Evolutionary conservation across 2,888 invertebrate species (phyloP).

Genomic region (Serrognathus titanus): DNA sequence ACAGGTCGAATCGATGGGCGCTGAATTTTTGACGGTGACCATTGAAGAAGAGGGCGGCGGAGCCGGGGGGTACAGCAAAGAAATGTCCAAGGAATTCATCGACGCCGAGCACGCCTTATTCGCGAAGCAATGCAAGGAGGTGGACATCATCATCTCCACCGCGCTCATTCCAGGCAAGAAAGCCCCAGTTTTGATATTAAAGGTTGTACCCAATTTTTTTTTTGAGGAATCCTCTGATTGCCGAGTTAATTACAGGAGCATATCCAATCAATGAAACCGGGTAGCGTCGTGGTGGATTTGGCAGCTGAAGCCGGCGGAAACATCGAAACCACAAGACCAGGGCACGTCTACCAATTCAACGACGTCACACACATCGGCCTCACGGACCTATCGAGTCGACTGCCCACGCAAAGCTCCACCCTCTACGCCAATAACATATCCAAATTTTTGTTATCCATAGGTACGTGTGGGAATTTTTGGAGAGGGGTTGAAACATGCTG

Average conservation of each 20-base stretch:
- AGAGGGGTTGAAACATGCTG: no score
- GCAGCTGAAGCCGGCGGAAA: conserved; percentile 89
- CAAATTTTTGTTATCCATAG: conserved; percentile 78
- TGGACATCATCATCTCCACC: conserved; percentile 85
- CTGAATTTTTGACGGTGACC: conserved; percentile 78
- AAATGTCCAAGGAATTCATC: conserved; percentile 82
- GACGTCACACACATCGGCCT: conserved; percentile 83
- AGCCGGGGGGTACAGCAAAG: conserved; percentile 78
- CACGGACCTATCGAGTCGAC: conserved; percentile 78
- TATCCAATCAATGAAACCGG: conserved; percentile 77
- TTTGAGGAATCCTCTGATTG: no score
- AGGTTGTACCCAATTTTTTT: conserved; percentile 51
- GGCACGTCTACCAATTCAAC: conserved; percentile 69
- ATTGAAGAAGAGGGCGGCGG: conserved; percentile 72
- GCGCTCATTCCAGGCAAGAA: conserved; percentile 85
- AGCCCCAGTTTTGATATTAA: conserved; percentile 76
- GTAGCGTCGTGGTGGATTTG: conserved; percentile 84
- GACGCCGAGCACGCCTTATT: conserved; percentile 82
- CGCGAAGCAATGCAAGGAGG: conserved; percentile 79
- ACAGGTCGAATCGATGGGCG: conserved; percentile 84
- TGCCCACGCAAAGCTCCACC: conserved; percentile 83
- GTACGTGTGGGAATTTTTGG: conserved; percentile 47
- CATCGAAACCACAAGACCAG: conserved; percentile 76
- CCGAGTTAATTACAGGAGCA: conserved; percentile 57
- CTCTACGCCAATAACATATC: conserved; percentile 90